Percentiles rank a stretch among this genome's conserved stretches.
These are phyloP conservation scores for Alloplasta piceator DNA, from an alignment of 2,888 invertebrate genomes.

Conservation along the genomic window DNA sequence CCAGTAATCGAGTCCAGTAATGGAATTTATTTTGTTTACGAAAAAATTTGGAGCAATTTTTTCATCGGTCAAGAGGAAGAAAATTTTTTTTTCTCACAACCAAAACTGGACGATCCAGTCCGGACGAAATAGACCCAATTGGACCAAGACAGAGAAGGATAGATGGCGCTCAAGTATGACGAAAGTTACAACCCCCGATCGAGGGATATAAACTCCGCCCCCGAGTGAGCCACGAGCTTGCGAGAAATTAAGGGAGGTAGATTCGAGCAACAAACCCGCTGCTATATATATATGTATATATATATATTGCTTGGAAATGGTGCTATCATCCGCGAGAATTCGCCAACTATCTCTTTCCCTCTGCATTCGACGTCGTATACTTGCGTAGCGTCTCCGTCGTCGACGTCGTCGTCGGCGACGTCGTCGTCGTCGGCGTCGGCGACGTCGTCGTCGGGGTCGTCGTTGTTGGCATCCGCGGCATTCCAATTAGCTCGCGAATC, in stretches of 20 bases:
- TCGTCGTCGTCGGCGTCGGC: too few species aligned
- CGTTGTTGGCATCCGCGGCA: conserved; percentile 82
- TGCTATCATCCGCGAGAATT: conserved; percentile 65
- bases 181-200: conserved; percentile 72
- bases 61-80: too few species aligned
- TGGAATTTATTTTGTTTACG: too few species aligned
- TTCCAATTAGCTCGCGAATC: conserved; percentile 83
- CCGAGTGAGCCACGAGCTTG: conserved; percentile 52
- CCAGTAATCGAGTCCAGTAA: too few species aligned
- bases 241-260: conserved; percentile 54
- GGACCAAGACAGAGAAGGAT: conserved; percentile 63
- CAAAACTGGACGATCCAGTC: background rate
- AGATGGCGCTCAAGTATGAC: conserved; percentile 76
- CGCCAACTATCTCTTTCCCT: conserved; percentile 34
- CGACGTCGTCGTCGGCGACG: too few species aligned
- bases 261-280: conserved; percentile 66
- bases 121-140: background rate
- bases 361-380: conserved; percentile 40
- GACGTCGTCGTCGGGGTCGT: background rate
- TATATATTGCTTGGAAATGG: conserved; percentile 67
- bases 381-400: conserved; percentile 71
- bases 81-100: background rate
- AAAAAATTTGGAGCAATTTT: too few species aligned
- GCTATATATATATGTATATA: conserved; percentile 28
- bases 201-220: conserved; percentile 80